Evolutionary conservation across 2,797 vertebrate genomes (phyloP).

Genomic region (Xenopus petersii): DNA sequence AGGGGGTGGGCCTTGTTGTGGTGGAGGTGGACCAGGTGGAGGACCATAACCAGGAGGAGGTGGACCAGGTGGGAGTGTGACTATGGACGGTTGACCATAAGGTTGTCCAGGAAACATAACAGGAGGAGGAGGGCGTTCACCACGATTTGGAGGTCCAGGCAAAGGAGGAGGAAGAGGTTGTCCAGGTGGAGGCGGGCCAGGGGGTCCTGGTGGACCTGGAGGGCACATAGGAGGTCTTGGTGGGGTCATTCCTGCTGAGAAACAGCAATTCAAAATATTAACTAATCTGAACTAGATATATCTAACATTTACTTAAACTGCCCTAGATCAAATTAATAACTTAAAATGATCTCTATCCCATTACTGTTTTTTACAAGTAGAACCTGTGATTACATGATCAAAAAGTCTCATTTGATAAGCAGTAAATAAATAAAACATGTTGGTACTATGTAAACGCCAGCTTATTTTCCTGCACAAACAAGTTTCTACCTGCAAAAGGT

Average conservation of each 20-base stretch:
- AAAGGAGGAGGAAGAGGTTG: constrained; percentile 91
- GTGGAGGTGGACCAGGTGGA: constrained; percentile 79
- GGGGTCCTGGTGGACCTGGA: constrained; percentile 86
- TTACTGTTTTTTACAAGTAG: too few species aligned
- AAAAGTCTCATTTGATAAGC: too few species aligned
- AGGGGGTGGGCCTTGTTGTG: constrained; percentile 82
- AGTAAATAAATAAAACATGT: not conserved
- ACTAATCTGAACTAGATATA: too few species aligned
- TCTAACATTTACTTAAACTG: too few species aligned
- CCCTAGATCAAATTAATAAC: too few species aligned
- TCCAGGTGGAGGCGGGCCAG: constrained; percentile 86
- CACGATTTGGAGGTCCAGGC: constrained; percentile 89
- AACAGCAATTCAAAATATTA: too few species aligned
- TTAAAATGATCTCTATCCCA: too few species aligned
- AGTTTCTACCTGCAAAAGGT: constrained; percentile 84
- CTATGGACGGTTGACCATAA: constrained; percentile 90
- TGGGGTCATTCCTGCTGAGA: constrained; percentile 62
- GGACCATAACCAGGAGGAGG: constrained; percentile 87
- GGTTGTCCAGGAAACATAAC: constrained; percentile 94
- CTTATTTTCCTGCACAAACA: not conserved
- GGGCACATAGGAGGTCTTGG: constrained; percentile 93
- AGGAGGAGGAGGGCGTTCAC: constrained; percentile 90
- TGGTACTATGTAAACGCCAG: not conserved
- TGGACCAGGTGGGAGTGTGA: constrained; percentile 83
- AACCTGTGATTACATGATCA: too few species aligned